Percentiles rank a stretch among this genome's conserved stretches.
Evolutionary conservation across 2,888 invertebrate species (phyloP).

Genomic region (Rotaria sp.): DNA sequence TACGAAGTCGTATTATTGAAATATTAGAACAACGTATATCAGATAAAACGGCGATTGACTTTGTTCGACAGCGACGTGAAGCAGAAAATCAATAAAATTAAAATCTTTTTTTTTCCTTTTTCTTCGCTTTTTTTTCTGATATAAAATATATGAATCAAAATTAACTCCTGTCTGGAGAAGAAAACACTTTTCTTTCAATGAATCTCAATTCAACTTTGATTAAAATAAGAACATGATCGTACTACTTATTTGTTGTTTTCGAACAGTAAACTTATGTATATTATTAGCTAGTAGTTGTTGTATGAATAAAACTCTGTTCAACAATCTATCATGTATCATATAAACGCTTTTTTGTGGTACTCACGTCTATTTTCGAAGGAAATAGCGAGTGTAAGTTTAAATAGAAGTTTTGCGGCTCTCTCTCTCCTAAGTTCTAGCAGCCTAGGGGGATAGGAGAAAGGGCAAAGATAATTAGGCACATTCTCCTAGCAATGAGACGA

Average conservation of each 20-base stretch:
- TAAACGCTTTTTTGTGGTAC: not conserved
- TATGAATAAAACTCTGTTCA: not conserved
- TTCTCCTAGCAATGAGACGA: too few relatives aligned
- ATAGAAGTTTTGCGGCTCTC: too few relatives aligned
- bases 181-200: too few relatives aligned
- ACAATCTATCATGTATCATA: not conserved
- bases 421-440: too few relatives aligned
- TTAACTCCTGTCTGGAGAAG: too few relatives aligned
- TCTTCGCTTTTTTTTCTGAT: too few relatives aligned
- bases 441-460: too few relatives aligned
- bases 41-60: conserved; percentile 33
- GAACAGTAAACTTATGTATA: not conserved
- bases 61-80: conserved; percentile 34
- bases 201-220: too few relatives aligned
- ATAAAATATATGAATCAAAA: not conserved
- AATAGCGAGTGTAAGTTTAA: too few relatives aligned
- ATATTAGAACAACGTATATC: conserved; percentile 29
- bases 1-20: conserved; percentile 37
- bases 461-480: too few relatives aligned
- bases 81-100: not conserved
- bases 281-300: not conserved
- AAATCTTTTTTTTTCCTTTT: not conserved
- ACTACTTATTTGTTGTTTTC: not conserved
- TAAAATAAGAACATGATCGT: not conserved
- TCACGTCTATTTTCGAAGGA: too few relatives aligned